Evolutionary conservation across 2,113 vertebrate genomes (phyloP).

Genomic region (Ahaetulla prasina): DNA sequence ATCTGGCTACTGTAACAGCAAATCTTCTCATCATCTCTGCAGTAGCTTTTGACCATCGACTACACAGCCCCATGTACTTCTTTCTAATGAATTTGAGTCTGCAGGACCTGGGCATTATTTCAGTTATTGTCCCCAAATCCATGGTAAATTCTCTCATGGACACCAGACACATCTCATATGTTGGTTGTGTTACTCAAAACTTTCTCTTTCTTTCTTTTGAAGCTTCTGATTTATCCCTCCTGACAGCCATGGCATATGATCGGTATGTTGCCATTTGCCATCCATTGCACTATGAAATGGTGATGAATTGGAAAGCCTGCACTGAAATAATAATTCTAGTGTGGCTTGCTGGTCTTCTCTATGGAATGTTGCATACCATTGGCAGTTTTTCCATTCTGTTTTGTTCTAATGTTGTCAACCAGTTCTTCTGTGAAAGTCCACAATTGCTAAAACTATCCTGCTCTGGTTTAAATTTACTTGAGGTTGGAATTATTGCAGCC

Average conservation of each 20-base stretch:
- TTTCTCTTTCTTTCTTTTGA: neutral
- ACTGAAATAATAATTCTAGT: neutral
- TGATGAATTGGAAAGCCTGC: conserved; percentile 16
- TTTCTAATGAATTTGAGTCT: neutral
- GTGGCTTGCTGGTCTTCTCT: neutral
- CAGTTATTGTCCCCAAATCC: neutral
- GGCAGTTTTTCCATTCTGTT: neutral
- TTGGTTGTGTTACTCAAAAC: neutral
- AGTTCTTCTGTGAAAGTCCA: neutral
- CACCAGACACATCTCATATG: neutral
- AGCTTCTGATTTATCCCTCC: neutral
- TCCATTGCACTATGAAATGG: conserved; percentile 23
- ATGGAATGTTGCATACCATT: conserved; percentile 8
- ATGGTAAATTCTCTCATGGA: neutral
- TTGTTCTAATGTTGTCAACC: neutral
- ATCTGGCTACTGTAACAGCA: too few species aligned
- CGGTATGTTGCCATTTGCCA: conserved; percentile 16
- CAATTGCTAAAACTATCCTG: neutral
- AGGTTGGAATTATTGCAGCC: neutral
- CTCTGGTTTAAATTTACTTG: neutral
- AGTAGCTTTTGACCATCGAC: neutral
- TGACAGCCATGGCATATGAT: conserved; percentile 20
- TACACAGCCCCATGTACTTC: conserved; percentile 1
- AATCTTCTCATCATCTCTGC: neutral
- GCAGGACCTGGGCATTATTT: neutral